Conservation (phyloP, 2,113 vertebrate genomes). For the Tachycineta bicolor region DNA sequence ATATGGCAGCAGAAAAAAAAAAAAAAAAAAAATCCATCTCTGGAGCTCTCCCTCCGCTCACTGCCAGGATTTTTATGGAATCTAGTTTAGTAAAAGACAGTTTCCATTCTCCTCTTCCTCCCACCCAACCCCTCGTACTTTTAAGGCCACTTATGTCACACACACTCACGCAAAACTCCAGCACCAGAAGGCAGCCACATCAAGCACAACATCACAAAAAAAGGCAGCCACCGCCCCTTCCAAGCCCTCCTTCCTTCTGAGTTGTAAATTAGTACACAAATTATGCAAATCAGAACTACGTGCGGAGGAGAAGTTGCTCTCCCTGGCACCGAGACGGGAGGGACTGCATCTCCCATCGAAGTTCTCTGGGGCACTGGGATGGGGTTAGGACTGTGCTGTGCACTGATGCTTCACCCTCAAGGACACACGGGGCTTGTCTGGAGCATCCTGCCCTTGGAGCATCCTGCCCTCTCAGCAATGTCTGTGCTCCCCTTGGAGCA, state of each 20-base stretch:
- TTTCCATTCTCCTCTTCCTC: neutral
- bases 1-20: neutral
- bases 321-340: neutral
- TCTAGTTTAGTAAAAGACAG: neutral
- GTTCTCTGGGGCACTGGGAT: neutral
- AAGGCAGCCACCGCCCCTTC: neutral
- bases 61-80: neutral
- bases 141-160: constrained; percentile 19
- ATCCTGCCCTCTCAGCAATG: neutral
- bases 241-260: neutral
- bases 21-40: neutral
- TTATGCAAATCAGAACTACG: neutral
- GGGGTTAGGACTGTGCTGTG: neutral
- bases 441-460: neutral
- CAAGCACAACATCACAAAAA: neutral
- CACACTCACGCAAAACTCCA: neutral
- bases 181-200: neutral
- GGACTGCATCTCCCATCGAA: neutral
- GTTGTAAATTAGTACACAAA: neutral
- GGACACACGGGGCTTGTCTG: neutral
- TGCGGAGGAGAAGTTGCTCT: neutral
- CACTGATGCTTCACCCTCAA: neutral
- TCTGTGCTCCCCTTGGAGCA: neutral
- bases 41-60: neutral
- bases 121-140: neutral